These are phyloP conservation scores for Todus mexicanus DNA, from an alignment of 2,797 vertebrate genomes.

Conservation along the genomic window DNA sequence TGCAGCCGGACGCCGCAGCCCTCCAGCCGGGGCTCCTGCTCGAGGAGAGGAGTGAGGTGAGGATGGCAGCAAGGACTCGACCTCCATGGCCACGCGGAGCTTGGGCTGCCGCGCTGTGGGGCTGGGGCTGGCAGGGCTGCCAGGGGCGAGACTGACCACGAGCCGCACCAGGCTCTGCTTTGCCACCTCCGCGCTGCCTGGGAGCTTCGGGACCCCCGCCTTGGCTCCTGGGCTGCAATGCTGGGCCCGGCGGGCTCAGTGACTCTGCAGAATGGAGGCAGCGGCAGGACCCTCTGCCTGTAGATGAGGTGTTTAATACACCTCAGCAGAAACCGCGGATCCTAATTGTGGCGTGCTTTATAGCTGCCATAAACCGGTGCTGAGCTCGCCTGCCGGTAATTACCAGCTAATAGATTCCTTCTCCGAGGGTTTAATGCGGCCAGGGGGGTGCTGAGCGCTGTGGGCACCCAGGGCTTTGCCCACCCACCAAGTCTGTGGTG, in stretches of 20 bases:
- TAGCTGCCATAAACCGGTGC: background rate
- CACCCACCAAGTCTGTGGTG: fast-evolving
- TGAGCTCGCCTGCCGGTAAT: background rate
- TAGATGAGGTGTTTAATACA: no score
- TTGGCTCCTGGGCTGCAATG: background rate
- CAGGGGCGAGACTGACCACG: background rate
- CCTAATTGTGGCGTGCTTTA: background rate
- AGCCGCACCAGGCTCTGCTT: background rate
- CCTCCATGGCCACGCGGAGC: background rate
- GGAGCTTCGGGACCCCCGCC: background rate
- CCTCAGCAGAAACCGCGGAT: background rate
- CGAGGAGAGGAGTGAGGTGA: background rate
- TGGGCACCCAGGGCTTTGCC: background rate
- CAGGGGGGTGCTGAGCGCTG: background rate
- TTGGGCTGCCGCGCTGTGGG: background rate
- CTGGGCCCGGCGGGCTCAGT: no score
- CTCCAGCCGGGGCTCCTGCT: background rate
- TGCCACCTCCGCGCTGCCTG: background rate
- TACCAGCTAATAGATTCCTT: background rate
- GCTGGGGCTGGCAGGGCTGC: background rate
- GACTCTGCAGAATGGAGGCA: background rate
- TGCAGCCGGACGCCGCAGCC: fast-evolving
- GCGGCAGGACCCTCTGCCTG: background rate
- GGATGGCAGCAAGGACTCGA: background rate
- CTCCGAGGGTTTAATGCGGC: background rate